phyloP scores from a whole-genome alignment of 1,140 invertebrate genomes.

The Plectrocnemia conspersa region DNA sequence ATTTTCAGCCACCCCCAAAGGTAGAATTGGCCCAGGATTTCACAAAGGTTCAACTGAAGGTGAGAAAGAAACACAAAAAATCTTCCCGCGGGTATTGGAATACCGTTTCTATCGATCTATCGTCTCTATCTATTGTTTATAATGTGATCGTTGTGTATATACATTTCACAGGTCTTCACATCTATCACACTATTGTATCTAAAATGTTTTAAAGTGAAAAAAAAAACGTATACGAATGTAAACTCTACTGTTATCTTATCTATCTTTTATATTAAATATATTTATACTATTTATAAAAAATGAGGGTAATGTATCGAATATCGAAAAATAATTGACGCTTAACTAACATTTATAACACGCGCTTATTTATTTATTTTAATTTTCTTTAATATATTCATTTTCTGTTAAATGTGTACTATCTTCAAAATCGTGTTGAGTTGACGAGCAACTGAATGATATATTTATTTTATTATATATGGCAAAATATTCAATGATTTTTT shows the following conservation, averaged over 20 bases:
- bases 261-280: no score
- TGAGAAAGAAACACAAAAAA: constrained; percentile 25
- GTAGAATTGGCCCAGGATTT: constrained; percentile 28
- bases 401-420: no score
- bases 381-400: no score
- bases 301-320: no score
- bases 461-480: neutral
- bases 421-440: no score
- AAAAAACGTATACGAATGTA: no score
- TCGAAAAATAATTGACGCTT: no score
- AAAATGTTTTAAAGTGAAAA: no score
- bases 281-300: no score
- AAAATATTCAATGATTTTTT: neutral
- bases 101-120: neutral
- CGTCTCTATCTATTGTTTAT: neutral
- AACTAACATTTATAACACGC: no score
- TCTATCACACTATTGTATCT: neutral
- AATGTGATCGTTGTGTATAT: neutral
- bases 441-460: neutral
- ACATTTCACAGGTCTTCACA: neutral
- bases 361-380: no score
- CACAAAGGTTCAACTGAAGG: constrained; percentile 32
- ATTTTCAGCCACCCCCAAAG: constrained; percentile 32
- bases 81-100: neutral
- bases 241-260: no score